phyloP scores from a whole-genome alignment of 2,797 vertebrate genomes.

The Orientallactaga sibirica region DNA sequence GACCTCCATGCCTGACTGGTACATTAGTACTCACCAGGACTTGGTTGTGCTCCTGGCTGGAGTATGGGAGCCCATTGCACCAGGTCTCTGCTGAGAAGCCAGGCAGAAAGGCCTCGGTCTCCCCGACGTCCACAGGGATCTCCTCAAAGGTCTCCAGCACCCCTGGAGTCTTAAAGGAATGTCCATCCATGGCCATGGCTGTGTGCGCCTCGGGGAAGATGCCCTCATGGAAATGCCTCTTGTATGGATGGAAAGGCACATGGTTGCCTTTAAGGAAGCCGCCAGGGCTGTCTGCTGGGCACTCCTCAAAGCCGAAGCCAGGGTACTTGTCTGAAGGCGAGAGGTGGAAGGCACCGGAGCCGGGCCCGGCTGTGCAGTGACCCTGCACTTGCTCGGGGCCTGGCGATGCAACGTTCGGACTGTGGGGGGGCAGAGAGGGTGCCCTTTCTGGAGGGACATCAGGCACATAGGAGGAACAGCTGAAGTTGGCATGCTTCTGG shows the following conservation, averaged over 20 bases:
- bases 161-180: slow-evolving; percentile 84
- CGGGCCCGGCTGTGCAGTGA: slow-evolving; percentile 80
- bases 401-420: slow-evolving; percentile 87
- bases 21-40: slow-evolving; percentile 86
- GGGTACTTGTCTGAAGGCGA: slow-evolving; percentile 87
- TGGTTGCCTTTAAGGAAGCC: slow-evolving; percentile 86
- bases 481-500: slow-evolving; percentile 87
- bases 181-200: slow-evolving; percentile 83
- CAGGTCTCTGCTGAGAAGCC: slow-evolving; percentile 85
- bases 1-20: too few relatives aligned
- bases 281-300: slow-evolving; percentile 75
- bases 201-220: slow-evolving; percentile 86
- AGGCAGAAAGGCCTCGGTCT: slow-evolving; percentile 85
- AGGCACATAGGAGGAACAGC: slow-evolving; percentile 84
- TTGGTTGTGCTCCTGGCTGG: slow-evolving; percentile 86
- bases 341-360: slow-evolving; percentile 81
- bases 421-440: slow-evolving; percentile 88
- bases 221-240: slow-evolving; percentile 91
- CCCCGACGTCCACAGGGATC: slow-evolving; percentile 81
- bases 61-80: slow-evolving; percentile 86
- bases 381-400: slow-evolving; percentile 84
- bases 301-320: slow-evolving; percentile 90
- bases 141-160: slow-evolving; percentile 86
- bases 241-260: slow-evolving; percentile 93
- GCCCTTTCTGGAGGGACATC: slow-evolving; percentile 84